Conservation (phyloP, 2,888 invertebrate species). For the Falcaria lacertinaria region DNA sequence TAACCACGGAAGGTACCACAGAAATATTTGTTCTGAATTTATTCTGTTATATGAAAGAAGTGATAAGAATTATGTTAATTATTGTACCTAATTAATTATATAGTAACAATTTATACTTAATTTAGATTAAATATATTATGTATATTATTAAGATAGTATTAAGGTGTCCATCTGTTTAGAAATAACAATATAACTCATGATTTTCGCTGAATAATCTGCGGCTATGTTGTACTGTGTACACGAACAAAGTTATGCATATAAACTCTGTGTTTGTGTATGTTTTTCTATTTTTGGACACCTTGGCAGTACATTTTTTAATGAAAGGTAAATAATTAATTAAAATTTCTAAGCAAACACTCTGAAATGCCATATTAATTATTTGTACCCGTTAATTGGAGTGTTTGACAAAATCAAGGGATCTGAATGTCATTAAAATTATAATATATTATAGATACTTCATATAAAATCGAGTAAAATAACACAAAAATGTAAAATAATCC, state of each 20-base stretch:
- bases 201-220: too few relatives aligned
- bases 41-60: too few relatives aligned
- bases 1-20: too few relatives aligned
- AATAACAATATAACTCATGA: too few relatives aligned
- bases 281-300: not conserved
- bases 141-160: not conserved
- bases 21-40: too few relatives aligned
- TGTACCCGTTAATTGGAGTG: slow-evolving; percentile 28
- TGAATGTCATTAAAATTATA: slow-evolving; percentile 10
- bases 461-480: too few relatives aligned
- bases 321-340: slow-evolving; percentile 48
- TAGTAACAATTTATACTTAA: slow-evolving; percentile 30
- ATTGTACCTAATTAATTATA: slow-evolving; percentile 20
- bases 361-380: slow-evolving; percentile 73
- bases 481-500: too few relatives aligned
- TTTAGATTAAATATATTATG: slow-evolving; percentile 11
- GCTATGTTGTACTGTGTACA: too few relatives aligned
- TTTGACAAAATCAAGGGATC: slow-evolving; percentile 16
- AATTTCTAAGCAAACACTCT: slow-evolving; percentile 38
- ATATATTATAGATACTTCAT: too few relatives aligned
- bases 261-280: too few relatives aligned
- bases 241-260: too few relatives aligned
- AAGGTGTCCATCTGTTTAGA: too few relatives aligned
- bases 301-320: slow-evolving; percentile 7
- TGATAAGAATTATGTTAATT: slow-evolving; percentile 3